Percentiles rank a stretch among this genome's conserved stretches.
phyloP scores from a whole-genome alignment of 2,113 vertebrate species.

The Sinocyclocheilus anshuiensis region DNA sequence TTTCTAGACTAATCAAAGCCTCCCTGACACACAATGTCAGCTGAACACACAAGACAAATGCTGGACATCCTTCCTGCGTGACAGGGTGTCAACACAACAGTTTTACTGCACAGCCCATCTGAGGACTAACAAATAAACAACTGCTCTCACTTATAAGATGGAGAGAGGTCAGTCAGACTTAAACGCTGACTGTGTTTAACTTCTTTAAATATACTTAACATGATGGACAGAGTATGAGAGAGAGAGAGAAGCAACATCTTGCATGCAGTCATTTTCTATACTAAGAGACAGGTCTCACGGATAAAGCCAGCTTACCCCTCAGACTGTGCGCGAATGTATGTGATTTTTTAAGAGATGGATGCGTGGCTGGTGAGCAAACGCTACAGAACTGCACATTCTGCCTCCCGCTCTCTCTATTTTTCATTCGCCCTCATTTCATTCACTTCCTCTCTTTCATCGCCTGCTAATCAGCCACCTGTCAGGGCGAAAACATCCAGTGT shows the following conservation, averaged over 20 bases:
- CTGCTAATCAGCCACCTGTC: conserved; percentile 45
- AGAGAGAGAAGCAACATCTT: background rate
- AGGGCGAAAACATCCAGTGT: conserved; percentile 42
- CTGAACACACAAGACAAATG: conserved; percentile 18
- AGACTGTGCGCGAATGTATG: background rate
- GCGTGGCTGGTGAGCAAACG: background rate
- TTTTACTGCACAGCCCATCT: conserved; percentile 24
- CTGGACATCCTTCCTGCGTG: conserved; percentile 36
- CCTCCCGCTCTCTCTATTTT: conserved; percentile 6
- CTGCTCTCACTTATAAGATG: conserved; percentile 23
- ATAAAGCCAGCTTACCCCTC: background rate
- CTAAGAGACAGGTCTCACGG: conserved; percentile 2
- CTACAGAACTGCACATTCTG: background rate
- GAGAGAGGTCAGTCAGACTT: conserved; percentile 9
- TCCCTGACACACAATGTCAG: conserved; percentile 22
- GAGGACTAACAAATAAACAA: conserved; percentile 40
- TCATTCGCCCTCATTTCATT: conserved; percentile 8
- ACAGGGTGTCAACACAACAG: conserved; percentile 34
- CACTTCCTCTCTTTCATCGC: conserved; percentile 14
- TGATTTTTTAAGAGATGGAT: background rate
- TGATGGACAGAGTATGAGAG: conserved; percentile 15
- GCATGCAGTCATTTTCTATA: conserved; percentile 7
- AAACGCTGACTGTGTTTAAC: conserved; percentile 16
- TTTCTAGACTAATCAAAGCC: conserved; percentile 33
- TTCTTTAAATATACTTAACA: conserved; percentile 23